phyloP scores from a whole-genome alignment of 2,888 invertebrate species.

The Phortica magna region DNA sequence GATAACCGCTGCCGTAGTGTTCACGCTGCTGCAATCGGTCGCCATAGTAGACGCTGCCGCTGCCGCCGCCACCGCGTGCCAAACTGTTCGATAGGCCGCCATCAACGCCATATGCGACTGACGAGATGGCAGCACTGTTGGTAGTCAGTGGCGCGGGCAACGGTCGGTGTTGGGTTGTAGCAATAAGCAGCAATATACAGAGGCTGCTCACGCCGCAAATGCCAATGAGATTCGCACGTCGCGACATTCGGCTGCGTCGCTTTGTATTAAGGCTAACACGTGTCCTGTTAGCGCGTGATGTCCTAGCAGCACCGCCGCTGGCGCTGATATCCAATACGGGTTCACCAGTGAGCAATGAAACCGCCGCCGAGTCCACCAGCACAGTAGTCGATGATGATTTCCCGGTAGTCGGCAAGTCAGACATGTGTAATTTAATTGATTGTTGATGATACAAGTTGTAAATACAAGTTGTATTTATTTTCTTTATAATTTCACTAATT shows the following conservation, averaged over 20 bases:
- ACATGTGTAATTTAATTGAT: neutral
- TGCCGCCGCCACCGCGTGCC: constrained; percentile 47
- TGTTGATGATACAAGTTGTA: neutral
- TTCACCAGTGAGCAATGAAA: constrained; percentile 65
- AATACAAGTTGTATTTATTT: neutral
- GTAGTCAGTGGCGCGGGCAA: constrained; percentile 63
- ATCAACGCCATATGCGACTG: constrained; percentile 51
- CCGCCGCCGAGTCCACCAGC: constrained; percentile 58
- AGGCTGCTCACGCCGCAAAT: constrained; percentile 77
- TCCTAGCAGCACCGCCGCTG: constrained; percentile 47
- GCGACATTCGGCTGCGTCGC: constrained; percentile 75
- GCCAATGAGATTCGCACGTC: constrained; percentile 77
- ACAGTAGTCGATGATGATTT: constrained; percentile 49
- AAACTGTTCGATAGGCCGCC: constrained; percentile 51
- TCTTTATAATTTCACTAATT: constrained; percentile 30
- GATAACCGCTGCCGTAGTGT: constrained; percentile 23
- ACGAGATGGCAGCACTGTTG: constrained; percentile 45
- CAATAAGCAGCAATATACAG: constrained; percentile 77
- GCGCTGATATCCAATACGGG: constrained; percentile 46
- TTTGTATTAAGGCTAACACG: constrained; percentile 67
- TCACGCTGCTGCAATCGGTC: constrained; percentile 46
- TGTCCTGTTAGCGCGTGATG: constrained; percentile 64
- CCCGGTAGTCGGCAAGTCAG: neutral
- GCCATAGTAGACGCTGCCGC: constrained; percentile 44
- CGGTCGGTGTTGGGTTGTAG: constrained; percentile 77